Evolutionary conservation across 1,140 invertebrate genomes (phyloP).

Genomic region (Chionoecetes opilio): DNA sequence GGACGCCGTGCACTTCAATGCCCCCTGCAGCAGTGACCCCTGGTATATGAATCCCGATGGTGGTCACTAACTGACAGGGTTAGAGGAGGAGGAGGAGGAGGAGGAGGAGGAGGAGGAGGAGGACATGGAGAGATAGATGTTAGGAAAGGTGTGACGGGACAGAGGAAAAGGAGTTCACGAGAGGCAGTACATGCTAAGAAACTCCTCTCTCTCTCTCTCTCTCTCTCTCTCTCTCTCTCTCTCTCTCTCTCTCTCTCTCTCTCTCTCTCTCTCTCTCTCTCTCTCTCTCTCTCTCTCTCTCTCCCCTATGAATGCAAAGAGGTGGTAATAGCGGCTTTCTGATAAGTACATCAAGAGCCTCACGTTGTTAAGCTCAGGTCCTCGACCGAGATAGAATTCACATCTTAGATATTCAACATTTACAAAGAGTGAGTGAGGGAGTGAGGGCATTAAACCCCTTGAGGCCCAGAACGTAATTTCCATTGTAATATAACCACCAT

Average conservation of each 20-base stretch:
- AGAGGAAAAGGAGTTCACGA: neutral
- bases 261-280: neutral
- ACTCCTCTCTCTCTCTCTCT: no score
- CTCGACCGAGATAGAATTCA: neutral
- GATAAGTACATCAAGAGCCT: neutral
- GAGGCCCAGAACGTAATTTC: no score
- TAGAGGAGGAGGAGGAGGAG: neutral
- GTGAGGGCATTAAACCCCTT: no score
- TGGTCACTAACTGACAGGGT: no score
- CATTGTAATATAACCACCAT: no score
- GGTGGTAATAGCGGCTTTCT: neutral
- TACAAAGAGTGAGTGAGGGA: neutral
- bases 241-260: neutral
- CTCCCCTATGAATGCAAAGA: neutral
- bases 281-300: conserved; percentile 1
- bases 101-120: neutral
- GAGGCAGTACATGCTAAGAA: no score
- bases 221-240: neutral
- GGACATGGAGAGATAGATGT: neutral
- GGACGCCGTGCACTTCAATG: no score
- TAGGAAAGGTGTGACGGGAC: neutral
- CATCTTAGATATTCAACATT: conserved; percentile 23
- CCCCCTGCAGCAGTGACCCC: no score
- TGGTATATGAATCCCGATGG: no score
- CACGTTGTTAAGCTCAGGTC: neutral